Base-by-base conservation (phyloP, 2,888 invertebrate species). In the Corythucha ciliata region DNA sequence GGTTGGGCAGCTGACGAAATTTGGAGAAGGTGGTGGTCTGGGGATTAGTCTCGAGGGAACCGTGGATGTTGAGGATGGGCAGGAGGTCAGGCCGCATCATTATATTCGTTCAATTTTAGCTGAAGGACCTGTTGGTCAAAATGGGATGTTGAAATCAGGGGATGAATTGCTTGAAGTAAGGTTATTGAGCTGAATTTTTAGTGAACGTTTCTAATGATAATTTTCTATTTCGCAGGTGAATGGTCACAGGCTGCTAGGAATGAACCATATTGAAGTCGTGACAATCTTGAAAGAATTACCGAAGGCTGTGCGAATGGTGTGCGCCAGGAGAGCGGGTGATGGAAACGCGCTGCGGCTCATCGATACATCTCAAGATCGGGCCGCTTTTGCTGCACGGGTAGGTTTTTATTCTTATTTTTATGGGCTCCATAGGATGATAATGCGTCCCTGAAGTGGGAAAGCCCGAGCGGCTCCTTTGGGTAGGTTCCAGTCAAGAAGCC, bases 11-110 rank as follows among this genome's bases (percentile, higher is more conserved):
- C 74, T 96, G 60, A 83, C 82, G 63, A 94, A 94, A 74, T 80
- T 93, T 63, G 84, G 83, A 64, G 82, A 83, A 63, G 89, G 90
- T 36, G 92, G 92, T 39, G 97, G 97, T 2, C 76, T 98, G 48
- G 97, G 97, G 27, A 94, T 98, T 63, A 96, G 93, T 44, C 74
- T 97, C 57, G 96, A 97, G 69, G 97, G 98, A 46, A 98, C 98
- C 0, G 97, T 96, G 33, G 98, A 98, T 68, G 94, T 98, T 48
- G 96, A 97, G 71, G 86, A 89, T 62, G 97, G 97, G 0, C 80
- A 88, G 52, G 97, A 98, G 72, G 91, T 96, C 36, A 78, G 96
- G 53, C 97, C 98, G 2, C 98, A 98, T 71, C 98, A 97, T 73
- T 97, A 96, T 70, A 96, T 98, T 65, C 81, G 97, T 60, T 92